Evolutionary conservation across 2,797 vertebrate species (phyloP), one percentile per base, ranked within the genome.

Genomic region (Carduelis carduelis): DNA sequence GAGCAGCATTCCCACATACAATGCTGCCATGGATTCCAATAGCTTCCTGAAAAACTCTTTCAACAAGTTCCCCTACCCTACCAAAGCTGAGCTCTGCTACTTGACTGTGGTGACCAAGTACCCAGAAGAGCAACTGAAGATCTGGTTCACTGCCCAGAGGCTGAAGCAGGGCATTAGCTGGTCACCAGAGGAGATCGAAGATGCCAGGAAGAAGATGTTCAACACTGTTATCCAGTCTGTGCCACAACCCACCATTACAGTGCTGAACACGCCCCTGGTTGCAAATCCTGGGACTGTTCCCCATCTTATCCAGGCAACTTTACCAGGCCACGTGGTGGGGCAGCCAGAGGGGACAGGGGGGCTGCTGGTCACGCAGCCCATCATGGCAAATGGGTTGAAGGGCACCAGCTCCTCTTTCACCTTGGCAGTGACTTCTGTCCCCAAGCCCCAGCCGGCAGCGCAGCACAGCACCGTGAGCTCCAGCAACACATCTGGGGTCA

Each of bases 131-230:
- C 99, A 99, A 97, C 99, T 99, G 94, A 99, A 99, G 98, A 99
- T 99, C 97, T 99, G 99, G 99, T 99, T 99, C 97, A 99, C 99
- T 2, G 99, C 99, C 15, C 99, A 99, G 95, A 98, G 99, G 96
- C 98, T 99, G 59, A 99, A 99, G 97, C 99, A 99, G 74, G 99
- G 99, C 65, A 99, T 99, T 96, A 99, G 99, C 97, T 99, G 99
- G 99, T 99, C 99, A 41, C 99, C 99, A 0, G 99, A 99, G 96
- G 99, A 99, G 97, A 99, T 99, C 0, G 99, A 99, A 95, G 99
- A 99, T 37, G 99, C 99, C 41, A 98, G 99, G 94, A 98, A 99
- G 86, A 99, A 99, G 97, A 99, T 99, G 99, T 99, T 99, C 97
- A 99, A 99, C 97, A 99, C 99, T 0, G 99, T 99, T 86, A 99